Evolutionary conservation across 2,113 vertebrate species (phyloP), one percentile per base, ranked within the genome.

Genomic region (Rutilus rutilus): DNA sequence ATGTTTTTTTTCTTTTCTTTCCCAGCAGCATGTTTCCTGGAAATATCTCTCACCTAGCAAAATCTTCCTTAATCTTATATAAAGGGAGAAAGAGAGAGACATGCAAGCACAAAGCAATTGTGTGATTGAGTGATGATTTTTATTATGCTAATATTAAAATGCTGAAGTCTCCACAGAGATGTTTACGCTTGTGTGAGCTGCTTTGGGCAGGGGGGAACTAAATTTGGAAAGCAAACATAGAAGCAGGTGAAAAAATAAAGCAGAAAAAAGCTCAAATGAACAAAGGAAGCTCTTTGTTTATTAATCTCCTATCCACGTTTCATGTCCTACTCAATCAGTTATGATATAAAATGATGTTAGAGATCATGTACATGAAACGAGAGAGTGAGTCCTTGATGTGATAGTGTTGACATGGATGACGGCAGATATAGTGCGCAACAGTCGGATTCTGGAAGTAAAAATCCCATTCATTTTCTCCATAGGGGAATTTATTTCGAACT

Each of bases 61-160:
- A 62, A 36, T 79, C 77, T 79, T 79, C 14, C 21, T 60, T 60
- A 54, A 60, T 36, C 77, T 60, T n/a, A 17, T 45, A 27, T 64
- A 52, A 86, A 83, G 88, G 84, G 89, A 89, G 86, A 85, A 62
- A 65, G 82, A 90, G 89, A 91, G 87, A 89, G 90, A 91, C 10
- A 91, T 89, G 86, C 82, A 60, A 77, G 45, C 11, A 19, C 36
- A 50, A 7, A 12, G 33, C 50, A 9, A 17, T 52, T 17, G 50
- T 52, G 50, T 52, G 14, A 17, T 52, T 52, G 50, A 74, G 54
- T 69, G 39, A 64, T 64, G 33, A 52, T 45, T 75, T 42, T 64
- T 62, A 77, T 67, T 60, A 79, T 19, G 47, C 23, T 17, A 54
- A 50, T 87, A 74, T 30, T 78, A 88, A 83, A 92, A 93, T 91